phyloP scores from a whole-genome alignment of 1,140 invertebrate species.

The Dreissena rostriformis region DNA sequence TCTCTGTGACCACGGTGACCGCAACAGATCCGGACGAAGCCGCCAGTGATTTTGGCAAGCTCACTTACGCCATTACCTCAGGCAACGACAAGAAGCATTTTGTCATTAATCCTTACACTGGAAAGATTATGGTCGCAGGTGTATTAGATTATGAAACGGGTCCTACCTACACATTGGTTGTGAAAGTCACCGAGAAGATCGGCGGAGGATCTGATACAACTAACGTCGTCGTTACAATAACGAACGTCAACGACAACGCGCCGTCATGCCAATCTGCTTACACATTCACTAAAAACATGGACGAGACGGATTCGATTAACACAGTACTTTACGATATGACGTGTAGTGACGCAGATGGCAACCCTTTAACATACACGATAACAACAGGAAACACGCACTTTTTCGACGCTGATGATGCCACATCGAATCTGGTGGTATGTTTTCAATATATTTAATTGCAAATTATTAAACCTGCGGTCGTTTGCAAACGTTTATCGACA shows the following conservation, averaged over 20 bases:
- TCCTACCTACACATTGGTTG: slow-evolving; percentile 33
- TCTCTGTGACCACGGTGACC: slow-evolving; percentile 33
- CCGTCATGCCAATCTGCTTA: slow-evolving; percentile 54
- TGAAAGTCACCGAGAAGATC: slow-evolving; percentile 19
- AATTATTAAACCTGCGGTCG: no score
- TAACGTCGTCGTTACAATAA: slow-evolving; percentile 60
- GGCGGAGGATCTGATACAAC: slow-evolving; percentile 55
- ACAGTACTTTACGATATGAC: slow-evolving; percentile 38
- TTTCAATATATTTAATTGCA: no score
- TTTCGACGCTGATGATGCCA: slow-evolving; percentile 49
- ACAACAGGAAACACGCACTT: slow-evolving; percentile 57
- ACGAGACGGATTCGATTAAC: slow-evolving; percentile 51
- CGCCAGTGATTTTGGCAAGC: slow-evolving; percentile 17
- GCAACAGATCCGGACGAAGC: slow-evolving; percentile 25
- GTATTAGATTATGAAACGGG: slow-evolving; percentile 62
- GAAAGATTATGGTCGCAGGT: slow-evolving; percentile 52
- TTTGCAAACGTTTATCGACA: no score
- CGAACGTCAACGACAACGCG: slow-evolving; percentile 68
- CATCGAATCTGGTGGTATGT: not conserved
- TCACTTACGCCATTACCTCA: slow-evolving; percentile 52
- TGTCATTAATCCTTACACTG: slow-evolving; percentile 60
- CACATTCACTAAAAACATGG: slow-evolving; percentile 46
- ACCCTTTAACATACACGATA: slow-evolving; percentile 64
- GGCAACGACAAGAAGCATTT: slow-evolving; percentile 57
- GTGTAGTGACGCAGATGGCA: slow-evolving; percentile 59